Evolutionary conservation across 2,113 vertebrate species (phyloP).

Genomic region (Tautogolabrus adspersus): DNA sequence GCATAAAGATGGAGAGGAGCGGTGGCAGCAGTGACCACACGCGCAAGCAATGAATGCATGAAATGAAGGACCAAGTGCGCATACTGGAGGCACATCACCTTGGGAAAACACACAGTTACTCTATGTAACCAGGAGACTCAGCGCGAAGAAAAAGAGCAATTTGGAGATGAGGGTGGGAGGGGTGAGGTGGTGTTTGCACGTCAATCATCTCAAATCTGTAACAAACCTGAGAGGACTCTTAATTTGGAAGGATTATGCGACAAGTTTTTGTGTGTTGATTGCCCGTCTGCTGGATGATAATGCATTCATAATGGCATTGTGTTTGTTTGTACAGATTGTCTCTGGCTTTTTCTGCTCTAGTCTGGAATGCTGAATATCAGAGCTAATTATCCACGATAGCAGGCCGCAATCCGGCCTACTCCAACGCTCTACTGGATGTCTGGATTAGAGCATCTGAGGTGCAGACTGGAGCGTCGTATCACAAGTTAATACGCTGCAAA

Average conservation of each 20-base stretch:
- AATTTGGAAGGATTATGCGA: slow-evolving; percentile 40
- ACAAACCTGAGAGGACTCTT: slow-evolving; percentile 48
- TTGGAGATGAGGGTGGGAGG: slow-evolving; percentile 4
- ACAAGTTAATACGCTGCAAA: slow-evolving; percentile 36
- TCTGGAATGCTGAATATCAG: slow-evolving; percentile 54
- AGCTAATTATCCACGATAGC: slow-evolving; percentile 54
- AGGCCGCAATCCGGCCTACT: slow-evolving; percentile 6
- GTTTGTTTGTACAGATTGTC: slow-evolving; percentile 60
- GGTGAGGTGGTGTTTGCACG: slow-evolving; percentile 41
- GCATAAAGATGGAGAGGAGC: slow-evolving; percentile 15
- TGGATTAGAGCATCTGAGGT: slow-evolving; percentile 36
- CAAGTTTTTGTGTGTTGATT: slow-evolving; percentile 58
- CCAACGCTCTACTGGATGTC: slow-evolving; percentile 31
- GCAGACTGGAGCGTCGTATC: slow-evolving; percentile 50
- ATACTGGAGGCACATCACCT: slow-evolving; percentile 24
- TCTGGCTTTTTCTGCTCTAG: slow-evolving; percentile 37
- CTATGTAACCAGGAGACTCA: slow-evolving; percentile 43
- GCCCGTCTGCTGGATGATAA: slow-evolving; percentile 54
- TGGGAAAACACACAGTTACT: slow-evolving; percentile 41
- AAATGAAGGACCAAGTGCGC: neutral
- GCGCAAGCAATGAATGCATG: slow-evolving; percentile 21
- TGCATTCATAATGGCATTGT: slow-evolving; percentile 51
- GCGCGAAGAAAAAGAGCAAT: slow-evolving; percentile 15
- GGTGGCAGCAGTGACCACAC: slow-evolving; percentile 30
- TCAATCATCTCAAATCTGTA: slow-evolving; percentile 52